Evolutionary conservation across 2,113 vertebrate species (phyloP), one percentile per base, ranked within the genome.

Genomic region (Phyllopteryx taeniolatus): DNA sequence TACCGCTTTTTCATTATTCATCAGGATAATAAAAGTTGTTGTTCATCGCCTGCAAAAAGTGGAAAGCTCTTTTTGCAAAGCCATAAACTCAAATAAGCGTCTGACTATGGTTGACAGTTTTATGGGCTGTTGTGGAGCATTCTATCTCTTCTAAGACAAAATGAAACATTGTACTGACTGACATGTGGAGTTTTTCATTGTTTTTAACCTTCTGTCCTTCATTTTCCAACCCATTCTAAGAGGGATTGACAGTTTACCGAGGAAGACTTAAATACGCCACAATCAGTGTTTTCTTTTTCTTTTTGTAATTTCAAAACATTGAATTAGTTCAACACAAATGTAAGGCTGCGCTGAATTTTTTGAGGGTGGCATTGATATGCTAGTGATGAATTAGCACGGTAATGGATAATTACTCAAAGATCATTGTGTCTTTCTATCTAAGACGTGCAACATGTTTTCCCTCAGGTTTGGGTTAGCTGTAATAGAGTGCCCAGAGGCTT

Each of bases 341-440:
- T 46, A 46, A 74, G 64, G 19, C 63, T 54, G 46, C 67, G 57
- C 74, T 67, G 73, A 12, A 74, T 27, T 67, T 74, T 66, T 77
- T 19, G 35, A 20, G 70, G 65, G 62, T 19, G 31, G 54, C 75
- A 79, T 76, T 84, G 83, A 89, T 72, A 63, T 63, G 69, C 83
- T 61, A 84, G 81, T 87, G 88, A 91, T 87, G 72, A 87, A 93
- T 92, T 91, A 88, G 78, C 83, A 79, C 84, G 77, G 84, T 89
- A 88, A 90, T 89, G 90, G 83, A 89, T 91, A 89, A 92, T 91
- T 91, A 91, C 82, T 85, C 83, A 85, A 84, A 90, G 88, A 92
- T 88, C 89, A 88, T 81, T 43, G 20, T 85, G 80, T 85, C 78
- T 87, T 91, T 90, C 88, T 88, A 91, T 81, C 77, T 75, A 79